Evolutionary conservation across 2,113 vertebrate species (phyloP).

Genomic region (Lagopus leucura): DNA sequence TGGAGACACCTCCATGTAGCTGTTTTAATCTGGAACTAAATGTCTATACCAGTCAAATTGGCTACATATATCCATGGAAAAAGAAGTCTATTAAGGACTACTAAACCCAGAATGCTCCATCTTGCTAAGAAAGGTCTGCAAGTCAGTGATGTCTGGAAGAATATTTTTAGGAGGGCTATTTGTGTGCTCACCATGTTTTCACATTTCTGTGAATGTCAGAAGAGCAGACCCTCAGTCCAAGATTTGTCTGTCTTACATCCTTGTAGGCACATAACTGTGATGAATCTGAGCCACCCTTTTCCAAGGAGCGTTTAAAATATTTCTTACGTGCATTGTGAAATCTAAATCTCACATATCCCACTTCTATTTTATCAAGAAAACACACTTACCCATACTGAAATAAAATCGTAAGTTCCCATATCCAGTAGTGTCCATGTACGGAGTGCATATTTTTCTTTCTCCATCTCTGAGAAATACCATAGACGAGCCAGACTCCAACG

Average conservation of each 20-base stretch:
- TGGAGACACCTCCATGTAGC: neutral
- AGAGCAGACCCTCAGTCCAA: neutral
- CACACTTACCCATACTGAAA: slow-evolving; percentile 91
- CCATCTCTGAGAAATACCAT: slow-evolving; percentile 91
- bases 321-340: neutral
- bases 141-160: neutral
- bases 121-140: neutral
- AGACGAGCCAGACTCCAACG: slow-evolving; percentile 90
- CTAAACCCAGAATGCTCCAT: neutral
- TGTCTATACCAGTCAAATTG: neutral
- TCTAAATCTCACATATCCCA: neutral
- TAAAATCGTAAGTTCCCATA: slow-evolving; percentile 95
- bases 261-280: neutral
- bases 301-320: neutral
- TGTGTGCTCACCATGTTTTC: neutral
- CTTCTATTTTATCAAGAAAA: neutral
- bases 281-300: neutral
- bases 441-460: slow-evolving; percentile 91
- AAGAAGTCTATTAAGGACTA: neutral
- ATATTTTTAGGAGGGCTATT: neutral
- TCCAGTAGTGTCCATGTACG: slow-evolving; percentile 90
- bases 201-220: neutral
- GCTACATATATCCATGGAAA: neutral
- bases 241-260: neutral
- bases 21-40: neutral